Percentiles rank a stretch among this genome's conserved stretches.
Conservation (phyloP, 2,888 invertebrate species). For the Zygothrica quintamaculata region DNA sequence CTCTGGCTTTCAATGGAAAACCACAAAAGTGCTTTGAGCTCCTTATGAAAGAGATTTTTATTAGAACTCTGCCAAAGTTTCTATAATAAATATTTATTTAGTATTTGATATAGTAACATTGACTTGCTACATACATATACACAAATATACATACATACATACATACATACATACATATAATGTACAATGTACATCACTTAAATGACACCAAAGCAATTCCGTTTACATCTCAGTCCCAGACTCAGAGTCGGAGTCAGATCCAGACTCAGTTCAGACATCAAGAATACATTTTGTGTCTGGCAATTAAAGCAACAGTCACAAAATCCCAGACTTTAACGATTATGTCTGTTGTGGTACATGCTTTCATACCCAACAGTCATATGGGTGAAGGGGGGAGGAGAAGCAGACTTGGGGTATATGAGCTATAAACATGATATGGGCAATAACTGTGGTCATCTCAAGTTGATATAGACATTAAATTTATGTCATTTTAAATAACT, state of each 20-base stretch:
- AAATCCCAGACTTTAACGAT: conserved; percentile 39
- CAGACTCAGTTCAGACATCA: conserved; percentile 24
- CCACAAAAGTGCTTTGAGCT: too few species aligned
- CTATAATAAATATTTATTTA: background rate
- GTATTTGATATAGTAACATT: too few species aligned
- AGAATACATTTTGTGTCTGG: conserved; percentile 19
- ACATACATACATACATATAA: too few species aligned
- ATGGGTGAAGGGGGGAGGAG: too few species aligned
- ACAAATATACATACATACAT: too few species aligned
- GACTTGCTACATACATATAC: too few species aligned
- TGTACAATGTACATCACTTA: background rate
- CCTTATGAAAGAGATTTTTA: background rate
- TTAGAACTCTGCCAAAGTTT: too few species aligned
- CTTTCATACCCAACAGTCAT: conserved; percentile 28
- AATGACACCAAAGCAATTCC: conserved; percentile 12
- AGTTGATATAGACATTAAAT: conserved; percentile 9
- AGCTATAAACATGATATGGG: conserved; percentile 1
- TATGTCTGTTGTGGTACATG: conserved; percentile 6
- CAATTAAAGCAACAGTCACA: conserved; percentile 43
- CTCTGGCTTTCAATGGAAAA: too few species aligned
- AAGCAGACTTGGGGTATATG: background rate
- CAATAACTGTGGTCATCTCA: background rate
- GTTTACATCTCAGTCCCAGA: background rate
- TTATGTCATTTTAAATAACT: background rate
- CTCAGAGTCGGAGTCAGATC: too few species aligned